A percentile compares a stretch with the other conserved stretches of the same genome.
Evolutionary conservation across 2,888 invertebrate species (phyloP).

Genomic region (Gymnocheta viridis): DNA sequence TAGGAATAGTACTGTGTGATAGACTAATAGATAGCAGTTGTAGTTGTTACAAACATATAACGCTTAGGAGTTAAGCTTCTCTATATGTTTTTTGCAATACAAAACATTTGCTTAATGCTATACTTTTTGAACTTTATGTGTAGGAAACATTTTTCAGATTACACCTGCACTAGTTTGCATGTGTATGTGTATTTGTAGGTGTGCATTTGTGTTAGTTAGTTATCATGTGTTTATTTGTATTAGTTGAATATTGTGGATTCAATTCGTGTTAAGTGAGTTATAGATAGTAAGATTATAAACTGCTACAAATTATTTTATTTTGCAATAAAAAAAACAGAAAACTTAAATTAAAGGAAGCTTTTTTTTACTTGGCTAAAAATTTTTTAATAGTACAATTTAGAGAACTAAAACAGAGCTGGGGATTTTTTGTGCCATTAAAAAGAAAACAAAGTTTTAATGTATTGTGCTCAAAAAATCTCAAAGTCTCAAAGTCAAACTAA

Average conservation of each 20-base stretch:
- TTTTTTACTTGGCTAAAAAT: neutral
- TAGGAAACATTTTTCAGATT: slow-evolving; percentile 28
- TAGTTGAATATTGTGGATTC: slow-evolving; percentile 50
- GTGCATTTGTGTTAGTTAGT: neutral
- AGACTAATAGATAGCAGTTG: neutral
- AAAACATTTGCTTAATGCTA: slow-evolving; percentile 66
- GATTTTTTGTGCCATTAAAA: too few relatives aligned
- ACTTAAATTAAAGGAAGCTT: neutral
- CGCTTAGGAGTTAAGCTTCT: slow-evolving; percentile 81
- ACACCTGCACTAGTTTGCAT: neutral
- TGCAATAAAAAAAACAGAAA: neutral
- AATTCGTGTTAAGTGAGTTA: slow-evolving; percentile 62
- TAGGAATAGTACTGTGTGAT: neutral
- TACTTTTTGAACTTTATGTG: slow-evolving; percentile 68
- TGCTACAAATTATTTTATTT: slow-evolving; percentile 47
- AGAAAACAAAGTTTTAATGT: too few relatives aligned
- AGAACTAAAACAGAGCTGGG: too few relatives aligned
- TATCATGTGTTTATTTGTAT: slow-evolving; percentile 47
- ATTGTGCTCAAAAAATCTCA: too few relatives aligned
- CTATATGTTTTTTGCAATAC: slow-evolving; percentile 61
- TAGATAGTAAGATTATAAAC: slow-evolving; percentile 61
- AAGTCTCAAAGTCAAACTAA: too few relatives aligned
- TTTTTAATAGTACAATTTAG: too few relatives aligned
- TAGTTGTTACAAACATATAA: slow-evolving; percentile 72
- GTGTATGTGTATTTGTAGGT: neutral